A percentile compares a stretch with the other conserved stretches of the same genome.
Evolutionary conservation across 2,797 vertebrate genomes (phyloP).

Genomic region (Sebastes minor): DNA sequence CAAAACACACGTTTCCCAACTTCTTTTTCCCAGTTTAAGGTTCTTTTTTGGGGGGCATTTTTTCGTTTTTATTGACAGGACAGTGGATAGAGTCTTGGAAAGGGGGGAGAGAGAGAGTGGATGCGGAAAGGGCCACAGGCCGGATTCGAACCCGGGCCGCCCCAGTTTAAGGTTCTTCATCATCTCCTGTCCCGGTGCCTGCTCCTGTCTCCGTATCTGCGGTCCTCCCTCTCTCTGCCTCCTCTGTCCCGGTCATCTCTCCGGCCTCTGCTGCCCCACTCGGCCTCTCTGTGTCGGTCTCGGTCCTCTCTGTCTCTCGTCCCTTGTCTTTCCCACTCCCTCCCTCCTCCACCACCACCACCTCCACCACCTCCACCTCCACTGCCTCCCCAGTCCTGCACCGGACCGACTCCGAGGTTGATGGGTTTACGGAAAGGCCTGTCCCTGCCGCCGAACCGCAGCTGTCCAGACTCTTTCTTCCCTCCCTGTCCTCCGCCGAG

Average conservation of each 20-base stretch:
- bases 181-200: conserved; percentile 72
- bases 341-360: conserved; percentile 60
- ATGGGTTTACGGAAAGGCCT: conserved; percentile 96
- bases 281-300: conserved; percentile 77
- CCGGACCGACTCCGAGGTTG: conserved; percentile 80
- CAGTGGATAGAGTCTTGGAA: no score
- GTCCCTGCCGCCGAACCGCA: conserved; percentile 95
- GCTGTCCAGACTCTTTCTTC: conserved; percentile 96
- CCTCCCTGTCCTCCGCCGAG: conserved; percentile 94
- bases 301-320: conserved; percentile 63
- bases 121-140: no score
- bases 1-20: no score
- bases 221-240: conserved; percentile 74
- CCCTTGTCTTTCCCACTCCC: conserved; percentile 69
- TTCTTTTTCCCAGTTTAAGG: no score
- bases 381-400: conserved; percentile 53
- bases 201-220: conserved; percentile 61
- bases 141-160: no score
- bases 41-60: no score
- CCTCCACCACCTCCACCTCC: conserved; percentile 48
- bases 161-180: neutral
- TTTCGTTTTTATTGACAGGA: no score
- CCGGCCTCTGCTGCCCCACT: conserved; percentile 75
- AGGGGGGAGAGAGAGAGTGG: no score
- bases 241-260: conserved; percentile 80